Base-by-base conservation (phyloP, 1,140 invertebrate species). In the Drosophila pachea region DNA sequence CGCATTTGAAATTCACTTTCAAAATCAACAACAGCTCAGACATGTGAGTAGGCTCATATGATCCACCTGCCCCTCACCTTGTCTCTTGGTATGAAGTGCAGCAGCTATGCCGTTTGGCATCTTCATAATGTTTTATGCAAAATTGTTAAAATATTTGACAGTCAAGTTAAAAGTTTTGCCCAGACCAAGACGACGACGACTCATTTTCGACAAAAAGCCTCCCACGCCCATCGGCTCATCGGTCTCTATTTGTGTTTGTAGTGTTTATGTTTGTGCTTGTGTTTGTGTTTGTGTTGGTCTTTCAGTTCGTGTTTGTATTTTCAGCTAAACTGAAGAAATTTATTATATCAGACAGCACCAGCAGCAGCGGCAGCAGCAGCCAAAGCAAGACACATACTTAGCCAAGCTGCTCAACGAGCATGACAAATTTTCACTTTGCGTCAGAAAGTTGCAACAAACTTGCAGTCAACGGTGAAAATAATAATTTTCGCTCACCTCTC, bases 361-460 rank as follows among this genome's bases (percentile, higher is more conserved):
- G 47, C 45, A 59, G 59, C 29, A 22, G 33, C n/a, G n/a, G n/a
- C n/a, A n/a, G n/a, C n/a, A n/a, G n/a, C n/a, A n/a, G n/a, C n/a
- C n/a, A n/a, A 45, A 56, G 22, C 36, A 9, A 49, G 14, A 68
- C 54, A 68, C 65, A 72, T 60, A 67, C 60, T 60, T 72, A 61
- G 65, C 42, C 64, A 60, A 72, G 72, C 66, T 69, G 72, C 79
- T 65, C 79, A 86, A 78, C 75, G 68, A 78, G 79, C 76, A 73
- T 84, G 79, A 84, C 79, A 84, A 84, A 84, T 84, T 84, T 84
- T 84, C 79, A 84, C 81, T 84, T 79, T 76, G 76, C 81, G 61
- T 75, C 68, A 65, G 72, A 81, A 81, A 81, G 78, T 81, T 81
- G 77, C 78, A 83, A 83, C 65, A 83, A 83, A 83, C 56, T 83